A percentile compares a stretch with the other conserved stretches of the same genome.
These are phyloP conservation scores for Fistularia commersonii DNA, from an alignment of 2,797 vertebrate genomes.

Conservation along the genomic window DNA sequence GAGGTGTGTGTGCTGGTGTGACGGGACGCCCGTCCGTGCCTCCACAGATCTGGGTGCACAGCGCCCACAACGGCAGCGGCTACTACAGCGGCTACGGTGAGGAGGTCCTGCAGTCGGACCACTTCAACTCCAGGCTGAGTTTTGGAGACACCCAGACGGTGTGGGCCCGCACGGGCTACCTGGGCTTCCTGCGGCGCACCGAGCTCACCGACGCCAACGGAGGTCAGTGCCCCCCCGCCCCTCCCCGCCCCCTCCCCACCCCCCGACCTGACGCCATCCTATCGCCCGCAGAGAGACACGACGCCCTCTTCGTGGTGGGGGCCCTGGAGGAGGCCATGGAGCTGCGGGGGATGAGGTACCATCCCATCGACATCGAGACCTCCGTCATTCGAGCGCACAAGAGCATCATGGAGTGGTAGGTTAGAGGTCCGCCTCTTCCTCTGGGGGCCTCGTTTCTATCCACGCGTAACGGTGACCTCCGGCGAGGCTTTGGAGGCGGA, in stretches of 20 bases:
- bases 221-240: slow-evolving; percentile 66
- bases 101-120: slow-evolving; percentile 94
- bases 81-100: slow-evolving; percentile 98
- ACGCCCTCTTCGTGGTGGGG: slow-evolving; percentile 95
- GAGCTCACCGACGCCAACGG: slow-evolving; percentile 97
- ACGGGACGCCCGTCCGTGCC: background rate
- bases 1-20: background rate
- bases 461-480: too few species aligned
- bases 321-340: slow-evolving; percentile 98
- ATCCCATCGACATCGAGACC: slow-evolving; percentile 98
- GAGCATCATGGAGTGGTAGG: slow-evolving; percentile 96
- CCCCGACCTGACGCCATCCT: background rate
- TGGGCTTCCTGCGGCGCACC: slow-evolving; percentile 94
- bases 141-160: slow-evolving; percentile 95
- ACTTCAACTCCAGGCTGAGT: slow-evolving; percentile 94
- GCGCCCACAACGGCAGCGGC: slow-evolving; percentile 93
- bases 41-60: slow-evolving; percentile 96
- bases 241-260: background rate
- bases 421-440: too few species aligned
- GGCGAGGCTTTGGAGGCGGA: too few species aligned
- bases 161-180: slow-evolving; percentile 94
- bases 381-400: slow-evolving; percentile 96
- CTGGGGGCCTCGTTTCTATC: too few species aligned
- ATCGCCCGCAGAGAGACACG: slow-evolving; percentile 83
- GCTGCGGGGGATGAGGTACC: slow-evolving; percentile 94